Percentiles rank a stretch among this genome's conserved stretches.
These are phyloP conservation scores for Danio tinwini DNA, from an alignment of 2,797 vertebrate genomes.

Conservation along the genomic window DNA sequence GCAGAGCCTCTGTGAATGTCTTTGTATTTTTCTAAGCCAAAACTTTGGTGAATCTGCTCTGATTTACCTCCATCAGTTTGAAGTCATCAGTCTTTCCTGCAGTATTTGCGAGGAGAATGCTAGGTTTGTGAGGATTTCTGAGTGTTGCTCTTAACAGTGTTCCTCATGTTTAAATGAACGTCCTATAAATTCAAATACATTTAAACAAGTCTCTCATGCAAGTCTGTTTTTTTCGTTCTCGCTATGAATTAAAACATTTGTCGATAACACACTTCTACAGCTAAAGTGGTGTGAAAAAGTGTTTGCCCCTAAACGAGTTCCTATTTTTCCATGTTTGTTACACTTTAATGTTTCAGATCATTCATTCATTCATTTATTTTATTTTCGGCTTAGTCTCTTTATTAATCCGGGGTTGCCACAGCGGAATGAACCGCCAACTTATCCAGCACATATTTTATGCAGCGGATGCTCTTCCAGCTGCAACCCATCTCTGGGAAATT, in stretches of 20 bases:
- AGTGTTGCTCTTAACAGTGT: slow-evolving; percentile 52
- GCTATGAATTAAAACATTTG: slow-evolving; percentile 58
- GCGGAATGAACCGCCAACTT: too few relatives aligned
- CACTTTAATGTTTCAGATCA: too few relatives aligned
- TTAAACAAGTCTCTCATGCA: slow-evolving; percentile 71
- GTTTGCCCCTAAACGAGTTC: too few relatives aligned
- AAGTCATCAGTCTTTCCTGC: slow-evolving; percentile 7
- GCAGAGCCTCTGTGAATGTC: slow-evolving; percentile 64
- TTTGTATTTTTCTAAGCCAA: slow-evolving; percentile 67
- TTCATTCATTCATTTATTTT: too few relatives aligned
- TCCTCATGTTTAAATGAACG: slow-evolving; percentile 64
- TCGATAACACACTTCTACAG: too few relatives aligned
- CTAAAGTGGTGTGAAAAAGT: too few relatives aligned
- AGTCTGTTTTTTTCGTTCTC: slow-evolving; percentile 81
- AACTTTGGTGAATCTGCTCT: slow-evolving; percentile 34
- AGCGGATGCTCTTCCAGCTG: too few relatives aligned
- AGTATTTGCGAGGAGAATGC: not conserved
- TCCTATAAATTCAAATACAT: slow-evolving; percentile 73
- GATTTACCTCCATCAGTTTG: slow-evolving; percentile 24
- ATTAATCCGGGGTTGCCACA: too few relatives aligned
- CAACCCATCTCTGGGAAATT: too few relatives aligned
- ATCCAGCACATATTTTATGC: too few relatives aligned
- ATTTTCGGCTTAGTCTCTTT: too few relatives aligned
- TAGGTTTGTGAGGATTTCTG: not conserved
- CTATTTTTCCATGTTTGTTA: too few relatives aligned